These are phyloP conservation scores for Epiblema foenella DNA, from an alignment of 2,888 invertebrate genomes.

Conservation along the genomic window DNA sequence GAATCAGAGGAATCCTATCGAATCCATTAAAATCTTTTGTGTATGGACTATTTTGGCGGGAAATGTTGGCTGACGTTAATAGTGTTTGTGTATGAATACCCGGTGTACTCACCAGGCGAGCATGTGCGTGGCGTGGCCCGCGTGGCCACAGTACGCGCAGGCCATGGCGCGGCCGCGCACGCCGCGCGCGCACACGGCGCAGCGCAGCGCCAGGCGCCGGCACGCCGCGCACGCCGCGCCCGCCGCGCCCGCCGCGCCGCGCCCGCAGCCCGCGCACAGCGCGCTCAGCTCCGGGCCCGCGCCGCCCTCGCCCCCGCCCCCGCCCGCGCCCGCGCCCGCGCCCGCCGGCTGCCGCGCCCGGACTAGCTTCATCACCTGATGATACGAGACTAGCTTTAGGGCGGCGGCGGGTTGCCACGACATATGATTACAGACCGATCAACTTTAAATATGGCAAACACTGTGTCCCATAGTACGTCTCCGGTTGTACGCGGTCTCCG, in stretches of 20 bases:
- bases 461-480: too few species aligned
- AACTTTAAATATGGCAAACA: too few species aligned
- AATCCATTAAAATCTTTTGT: too few species aligned
- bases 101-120: conserved; percentile 86
- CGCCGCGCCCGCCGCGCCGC: conserved; percentile 83
- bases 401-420: too few species aligned
- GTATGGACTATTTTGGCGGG: too few species aligned
- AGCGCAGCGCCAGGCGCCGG: conserved; percentile 90
- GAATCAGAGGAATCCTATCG: too few species aligned
- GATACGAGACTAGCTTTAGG: not conserved
- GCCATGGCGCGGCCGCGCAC: conserved; percentile 94
- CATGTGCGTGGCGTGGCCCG: conserved; percentile 95
- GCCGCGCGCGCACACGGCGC: conserved; percentile 93
- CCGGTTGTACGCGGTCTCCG: too few species aligned
- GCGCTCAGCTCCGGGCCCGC: conserved; percentile 90
- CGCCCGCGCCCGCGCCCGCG: conserved; percentile 84
- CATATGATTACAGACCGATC: too few species aligned
- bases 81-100: too few species aligned
- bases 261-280: conserved; percentile 88
- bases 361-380: conserved; percentile 85
- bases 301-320: conserved; percentile 68
- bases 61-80: too few species aligned
- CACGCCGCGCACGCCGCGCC: conserved; percentile 89
- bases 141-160: conserved; percentile 96
- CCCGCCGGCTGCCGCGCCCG: conserved; percentile 64